These are phyloP conservation scores for Pseudolaguvia tuberculata DNA, from an alignment of 2,113 vertebrate species.

Conservation along the genomic window DNA sequence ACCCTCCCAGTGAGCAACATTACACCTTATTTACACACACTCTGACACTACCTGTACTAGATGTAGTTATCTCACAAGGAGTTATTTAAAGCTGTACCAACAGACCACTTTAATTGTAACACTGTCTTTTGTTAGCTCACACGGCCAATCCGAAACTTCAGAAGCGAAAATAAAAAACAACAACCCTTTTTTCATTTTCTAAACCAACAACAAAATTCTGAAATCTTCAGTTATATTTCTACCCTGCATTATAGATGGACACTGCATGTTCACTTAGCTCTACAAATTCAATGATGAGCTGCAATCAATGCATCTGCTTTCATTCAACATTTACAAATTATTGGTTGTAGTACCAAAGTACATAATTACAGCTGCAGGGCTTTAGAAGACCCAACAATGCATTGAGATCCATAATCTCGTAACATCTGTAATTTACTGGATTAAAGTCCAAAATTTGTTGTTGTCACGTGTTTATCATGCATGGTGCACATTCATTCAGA, in stretches of 20 bases:
- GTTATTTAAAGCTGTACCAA: neutral
- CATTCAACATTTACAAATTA: constrained; percentile 13
- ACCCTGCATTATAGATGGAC: no score
- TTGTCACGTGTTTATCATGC: neutral
- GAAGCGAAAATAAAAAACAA: neutral
- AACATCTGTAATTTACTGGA: neutral
- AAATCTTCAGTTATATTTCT: neutral
- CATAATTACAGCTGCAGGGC: constrained; percentile 16
- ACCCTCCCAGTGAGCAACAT: constrained; percentile 4
- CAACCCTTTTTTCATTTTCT: neutral
- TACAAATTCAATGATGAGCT: neutral
- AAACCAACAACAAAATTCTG: neutral
- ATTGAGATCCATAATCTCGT: neutral
- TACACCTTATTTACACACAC: constrained; percentile 16
- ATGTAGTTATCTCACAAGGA: neutral
- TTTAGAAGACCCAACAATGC: neutral
- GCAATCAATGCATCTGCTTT: neutral
- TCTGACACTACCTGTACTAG: constrained; percentile 1
- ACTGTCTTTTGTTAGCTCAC: neutral
- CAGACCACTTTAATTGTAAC: neutral
- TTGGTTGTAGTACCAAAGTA: neutral
- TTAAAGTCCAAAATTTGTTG: neutral
- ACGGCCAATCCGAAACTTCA: neutral
- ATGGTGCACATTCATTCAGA: neutral
- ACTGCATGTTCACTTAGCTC: neutral